Percentiles rank a stretch among this genome's conserved stretches.
phyloP scores from a whole-genome alignment of 2,113 vertebrate genomes.

The Neotoma lepida region DNA sequence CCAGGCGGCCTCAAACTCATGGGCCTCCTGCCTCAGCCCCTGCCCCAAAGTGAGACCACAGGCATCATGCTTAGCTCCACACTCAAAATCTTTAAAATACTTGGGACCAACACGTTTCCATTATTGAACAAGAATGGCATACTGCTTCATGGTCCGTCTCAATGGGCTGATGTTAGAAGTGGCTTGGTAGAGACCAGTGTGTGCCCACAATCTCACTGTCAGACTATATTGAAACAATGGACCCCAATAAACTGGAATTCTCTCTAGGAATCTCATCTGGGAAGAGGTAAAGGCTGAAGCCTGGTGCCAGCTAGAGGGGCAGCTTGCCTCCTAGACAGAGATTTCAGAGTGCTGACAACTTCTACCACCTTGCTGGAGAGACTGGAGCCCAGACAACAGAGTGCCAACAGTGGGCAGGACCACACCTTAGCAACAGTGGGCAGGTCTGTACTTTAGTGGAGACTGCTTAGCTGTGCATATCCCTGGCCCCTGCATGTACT shows the following conservation, averaged over 20 bases:
- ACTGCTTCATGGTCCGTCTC: neutral
- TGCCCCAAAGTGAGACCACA: neutral
- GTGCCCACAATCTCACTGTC: neutral
- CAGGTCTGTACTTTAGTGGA: no score
- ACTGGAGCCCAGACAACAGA: neutral
- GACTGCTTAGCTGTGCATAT: no score
- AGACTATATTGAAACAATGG: neutral
- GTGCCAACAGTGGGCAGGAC: neutral
- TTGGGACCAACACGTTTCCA: no score
- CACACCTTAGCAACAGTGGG: neutral
- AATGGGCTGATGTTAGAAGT: neutral
- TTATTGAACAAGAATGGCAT: neutral
- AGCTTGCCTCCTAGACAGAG: neutral
- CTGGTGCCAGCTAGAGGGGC: neutral
- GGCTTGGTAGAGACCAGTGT: neutral
- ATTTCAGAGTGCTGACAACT: neutral
- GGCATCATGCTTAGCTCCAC: rapidly evolving
- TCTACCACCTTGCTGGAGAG: neutral
- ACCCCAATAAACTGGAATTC: neutral
- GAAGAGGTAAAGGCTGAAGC: neutral
- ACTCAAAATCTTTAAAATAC: neutral
- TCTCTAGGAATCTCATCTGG: neutral
- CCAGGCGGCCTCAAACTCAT: neutral
- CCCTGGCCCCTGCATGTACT: neutral
- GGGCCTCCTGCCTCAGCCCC: neutral